Conservation (phyloP, 2,113 vertebrate species). For the Carettochelys insculpta region DNA sequence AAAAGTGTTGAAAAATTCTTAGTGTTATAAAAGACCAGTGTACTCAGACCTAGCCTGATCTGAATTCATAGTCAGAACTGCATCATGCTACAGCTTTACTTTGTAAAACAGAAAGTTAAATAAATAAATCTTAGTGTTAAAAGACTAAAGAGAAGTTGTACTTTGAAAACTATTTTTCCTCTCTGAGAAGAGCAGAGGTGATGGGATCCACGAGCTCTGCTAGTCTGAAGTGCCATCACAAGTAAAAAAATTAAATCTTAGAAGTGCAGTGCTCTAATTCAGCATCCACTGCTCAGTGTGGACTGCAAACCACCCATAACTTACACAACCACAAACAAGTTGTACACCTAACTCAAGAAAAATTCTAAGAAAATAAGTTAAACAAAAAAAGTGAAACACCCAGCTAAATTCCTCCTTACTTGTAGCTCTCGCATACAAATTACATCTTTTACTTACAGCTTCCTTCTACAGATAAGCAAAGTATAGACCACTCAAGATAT, state of each 20-base stretch:
- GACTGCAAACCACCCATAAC: neutral
- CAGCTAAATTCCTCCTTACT: neutral
- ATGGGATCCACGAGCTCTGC: neutral
- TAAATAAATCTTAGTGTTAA: constrained; percentile 3
- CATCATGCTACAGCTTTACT: constrained; percentile 14
- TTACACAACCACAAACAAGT: neutral
- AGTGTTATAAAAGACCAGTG: constrained; percentile 16
- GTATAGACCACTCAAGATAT: neutral
- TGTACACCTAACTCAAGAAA: neutral
- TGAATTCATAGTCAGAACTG: neutral
- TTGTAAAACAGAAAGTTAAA: neutral
- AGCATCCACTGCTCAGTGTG: neutral
- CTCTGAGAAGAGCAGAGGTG: neutral
- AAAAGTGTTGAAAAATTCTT: neutral
- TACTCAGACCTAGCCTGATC: neutral
- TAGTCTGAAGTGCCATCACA: neutral
- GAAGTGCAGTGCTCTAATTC: neutral
- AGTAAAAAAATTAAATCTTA: neutral
- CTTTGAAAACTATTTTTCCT: neutral
- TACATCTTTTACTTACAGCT: neutral
- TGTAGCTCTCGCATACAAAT: neutral
- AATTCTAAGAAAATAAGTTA: neutral
- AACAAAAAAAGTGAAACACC: neutral
- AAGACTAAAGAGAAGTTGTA: neutral
- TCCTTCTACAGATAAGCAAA: neutral